A percentile compares a stretch with the other conserved stretches of the same genome.
These are phyloP conservation scores for Fulmarus glacialis DNA, from an alignment of 2,113 vertebrate genomes.

Conservation along the genomic window DNA sequence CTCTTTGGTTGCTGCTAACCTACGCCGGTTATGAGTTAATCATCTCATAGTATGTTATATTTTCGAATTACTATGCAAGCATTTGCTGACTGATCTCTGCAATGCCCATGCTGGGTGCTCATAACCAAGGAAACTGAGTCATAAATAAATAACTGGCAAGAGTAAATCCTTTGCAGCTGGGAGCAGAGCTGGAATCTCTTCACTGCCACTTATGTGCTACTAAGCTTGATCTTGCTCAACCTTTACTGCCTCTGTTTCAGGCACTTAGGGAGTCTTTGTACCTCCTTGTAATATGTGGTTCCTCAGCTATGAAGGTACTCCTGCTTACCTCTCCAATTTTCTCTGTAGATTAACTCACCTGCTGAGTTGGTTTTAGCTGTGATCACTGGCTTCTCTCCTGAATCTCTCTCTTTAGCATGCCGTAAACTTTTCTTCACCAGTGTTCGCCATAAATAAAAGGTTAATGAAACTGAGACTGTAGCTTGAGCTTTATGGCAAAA, in stretches of 20 bases:
- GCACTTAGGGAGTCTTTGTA: neutral
- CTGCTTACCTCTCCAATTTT: neutral
- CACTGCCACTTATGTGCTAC: neutral
- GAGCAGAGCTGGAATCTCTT: neutral
- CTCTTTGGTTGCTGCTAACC: neutral
- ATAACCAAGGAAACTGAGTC: neutral
- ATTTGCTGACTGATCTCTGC: neutral
- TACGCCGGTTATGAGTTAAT: neutral
- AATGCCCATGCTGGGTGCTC: neutral
- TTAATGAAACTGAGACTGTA: neutral
- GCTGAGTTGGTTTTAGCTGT: neutral
- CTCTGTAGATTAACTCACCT: neutral
- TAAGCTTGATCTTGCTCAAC: neutral
- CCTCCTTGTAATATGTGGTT: neutral
- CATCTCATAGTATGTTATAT: neutral
- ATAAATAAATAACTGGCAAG: neutral
- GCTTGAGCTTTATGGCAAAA: neutral
- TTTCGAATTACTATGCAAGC: neutral
- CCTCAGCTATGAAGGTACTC: neutral
- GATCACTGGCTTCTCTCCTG: neutral
- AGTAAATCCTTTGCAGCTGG: neutral
- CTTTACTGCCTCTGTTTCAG: neutral
- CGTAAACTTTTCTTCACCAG: neutral
- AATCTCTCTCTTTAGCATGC: neutral
- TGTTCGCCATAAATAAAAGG: neutral